Evolutionary conservation across 2,113 vertebrate species (phyloP).

Genomic region (Rhombomys opimus): DNA sequence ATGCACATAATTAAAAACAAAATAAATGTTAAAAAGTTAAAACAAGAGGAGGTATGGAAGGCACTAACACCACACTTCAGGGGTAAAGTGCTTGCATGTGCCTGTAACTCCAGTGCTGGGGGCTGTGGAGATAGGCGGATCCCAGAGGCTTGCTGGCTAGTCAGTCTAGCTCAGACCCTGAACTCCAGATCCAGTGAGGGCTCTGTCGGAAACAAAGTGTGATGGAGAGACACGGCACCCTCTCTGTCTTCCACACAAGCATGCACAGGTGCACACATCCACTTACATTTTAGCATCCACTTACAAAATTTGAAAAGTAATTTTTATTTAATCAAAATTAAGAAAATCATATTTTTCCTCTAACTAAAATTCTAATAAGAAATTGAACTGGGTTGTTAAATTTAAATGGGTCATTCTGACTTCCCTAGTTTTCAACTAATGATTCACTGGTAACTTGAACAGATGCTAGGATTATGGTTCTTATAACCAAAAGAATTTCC

Average conservation of each 20-base stretch:
- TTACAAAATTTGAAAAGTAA: background rate
- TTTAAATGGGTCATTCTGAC: constrained; percentile 78
- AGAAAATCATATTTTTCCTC: constrained; percentile 41
- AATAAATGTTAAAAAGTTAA: background rate
- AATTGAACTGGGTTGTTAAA: constrained; percentile 82
- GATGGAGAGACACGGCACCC: background rate
- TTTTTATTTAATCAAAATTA: constrained; percentile 53
- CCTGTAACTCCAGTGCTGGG: background rate
- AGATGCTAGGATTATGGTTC: constrained; percentile 43
- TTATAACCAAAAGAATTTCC: constrained; percentile 2
- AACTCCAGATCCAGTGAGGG: background rate
- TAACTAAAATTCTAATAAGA: constrained; percentile 76
- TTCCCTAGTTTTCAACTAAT: constrained; percentile 45
- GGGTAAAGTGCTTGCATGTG: background rate
- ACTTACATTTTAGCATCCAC: background rate
- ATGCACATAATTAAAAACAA: background rate
- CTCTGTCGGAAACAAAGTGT: background rate
- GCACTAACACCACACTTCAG: background rate
- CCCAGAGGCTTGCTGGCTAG: background rate
- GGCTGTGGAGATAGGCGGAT: background rate
- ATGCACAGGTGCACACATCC: background rate
- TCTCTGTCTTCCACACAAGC: background rate
- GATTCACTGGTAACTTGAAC: constrained; percentile 51
- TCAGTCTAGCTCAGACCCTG: background rate
- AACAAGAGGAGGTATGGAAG: background rate